Evolutionary conservation across 2,113 vertebrate species (phyloP).

Genomic region (Aegotheles bennettii): DNA sequence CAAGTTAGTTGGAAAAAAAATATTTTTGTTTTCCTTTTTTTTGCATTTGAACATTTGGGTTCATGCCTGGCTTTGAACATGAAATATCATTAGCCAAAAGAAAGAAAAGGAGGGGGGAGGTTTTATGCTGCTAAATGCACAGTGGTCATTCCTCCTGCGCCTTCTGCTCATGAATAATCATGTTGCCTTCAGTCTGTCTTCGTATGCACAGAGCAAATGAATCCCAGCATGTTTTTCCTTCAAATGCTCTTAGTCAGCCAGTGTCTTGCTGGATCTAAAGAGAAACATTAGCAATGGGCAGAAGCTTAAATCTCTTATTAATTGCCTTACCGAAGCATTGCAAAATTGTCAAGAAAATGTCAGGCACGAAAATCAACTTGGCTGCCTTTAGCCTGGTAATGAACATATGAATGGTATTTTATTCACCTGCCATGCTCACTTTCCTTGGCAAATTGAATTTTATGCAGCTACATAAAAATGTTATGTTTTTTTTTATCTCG

Average conservation of each 20-base stretch:
- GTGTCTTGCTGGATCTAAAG: slow-evolving; percentile 11
- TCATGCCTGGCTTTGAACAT: background rate
- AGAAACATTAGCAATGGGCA: slow-evolving; percentile 10
- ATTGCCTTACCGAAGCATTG: slow-evolving; percentile 47
- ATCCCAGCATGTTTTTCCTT: background rate
- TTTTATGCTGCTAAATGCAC: background rate
- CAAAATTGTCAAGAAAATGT: slow-evolving; percentile 51
- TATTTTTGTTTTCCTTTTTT: background rate
- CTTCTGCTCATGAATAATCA: background rate
- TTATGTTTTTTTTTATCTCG: background rate
- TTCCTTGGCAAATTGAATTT: slow-evolving; percentile 40
- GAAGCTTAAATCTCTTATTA: slow-evolving; percentile 18
- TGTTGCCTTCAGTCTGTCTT: slow-evolving; percentile 43
- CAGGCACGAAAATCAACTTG: background rate
- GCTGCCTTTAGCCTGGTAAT: slow-evolving; percentile 5
- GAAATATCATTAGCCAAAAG: background rate
- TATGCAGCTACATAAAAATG: slow-evolving; percentile 24
- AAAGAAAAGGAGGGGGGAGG: background rate
- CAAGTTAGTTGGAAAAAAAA: background rate
- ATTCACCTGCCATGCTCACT: background rate
- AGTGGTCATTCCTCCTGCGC: background rate
- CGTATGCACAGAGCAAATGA: background rate
- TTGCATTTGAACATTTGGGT: background rate
- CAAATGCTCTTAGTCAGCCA: background rate
- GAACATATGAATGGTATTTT: slow-evolving; percentile 28